Conservation (phyloP, 2,888 invertebrate genomes). For the Sarcophaga subvicina region DNA sequence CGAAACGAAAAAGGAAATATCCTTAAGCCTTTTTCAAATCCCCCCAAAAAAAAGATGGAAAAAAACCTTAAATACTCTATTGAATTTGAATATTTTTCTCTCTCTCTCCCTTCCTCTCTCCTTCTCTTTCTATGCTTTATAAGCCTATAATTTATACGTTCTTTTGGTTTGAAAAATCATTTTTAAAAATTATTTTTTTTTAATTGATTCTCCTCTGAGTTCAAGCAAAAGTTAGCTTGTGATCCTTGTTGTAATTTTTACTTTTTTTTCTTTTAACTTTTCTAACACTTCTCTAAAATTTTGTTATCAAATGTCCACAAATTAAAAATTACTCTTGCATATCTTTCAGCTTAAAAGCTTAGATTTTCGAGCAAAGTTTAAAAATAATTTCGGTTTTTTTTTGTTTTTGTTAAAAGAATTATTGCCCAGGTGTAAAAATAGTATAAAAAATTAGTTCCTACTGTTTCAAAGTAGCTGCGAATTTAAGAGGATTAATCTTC, state of each 20-base stretch:
- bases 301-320: slow-evolving; percentile 61
- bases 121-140: neutral
- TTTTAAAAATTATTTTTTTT: slow-evolving; percentile 25
- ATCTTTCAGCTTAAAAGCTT: neutral
- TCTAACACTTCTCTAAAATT: slow-evolving; percentile 55
- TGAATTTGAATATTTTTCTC: neutral
- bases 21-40: slow-evolving; percentile 40
- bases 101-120: too few relatives aligned
- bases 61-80: neutral
- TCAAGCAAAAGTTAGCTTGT: neutral
- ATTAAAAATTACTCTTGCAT: slow-evolving; percentile 47
- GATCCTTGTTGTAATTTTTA: neutral
- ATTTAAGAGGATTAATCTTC: too few relatives aligned
- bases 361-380: neutral
- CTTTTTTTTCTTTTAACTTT: slow-evolving; percentile 22
- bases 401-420: neutral
- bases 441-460: too few relatives aligned
- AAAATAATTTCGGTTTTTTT: too few relatives aligned
- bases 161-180: neutral
- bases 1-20: slow-evolving; percentile 31
- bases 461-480: too few relatives aligned
- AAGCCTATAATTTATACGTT: neutral
- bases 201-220: slow-evolving; percentile 7
- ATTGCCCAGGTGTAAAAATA: slow-evolving; percentile 15
- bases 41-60: slow-evolving; percentile 2